A percentile compares a stretch with the other conserved stretches of the same genome.
These are phyloP conservation scores for Pipa parva DNA, from an alignment of 2,113 vertebrate genomes.

Conservation along the genomic window DNA sequence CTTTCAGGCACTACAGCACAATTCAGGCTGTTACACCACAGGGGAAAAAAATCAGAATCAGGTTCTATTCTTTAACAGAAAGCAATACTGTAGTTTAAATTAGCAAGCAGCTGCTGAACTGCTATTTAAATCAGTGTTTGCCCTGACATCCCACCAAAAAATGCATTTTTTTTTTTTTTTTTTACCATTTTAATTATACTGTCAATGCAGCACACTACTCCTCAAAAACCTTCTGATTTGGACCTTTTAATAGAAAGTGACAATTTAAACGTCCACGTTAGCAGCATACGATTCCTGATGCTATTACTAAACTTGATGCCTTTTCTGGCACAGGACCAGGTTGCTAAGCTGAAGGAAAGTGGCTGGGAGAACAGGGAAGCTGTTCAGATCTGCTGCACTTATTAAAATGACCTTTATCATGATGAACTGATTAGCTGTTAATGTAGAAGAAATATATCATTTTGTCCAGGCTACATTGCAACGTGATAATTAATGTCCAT, in stretches of 20 bases:
- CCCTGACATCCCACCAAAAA: slow-evolving; percentile 67
- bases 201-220: slow-evolving; percentile 61
- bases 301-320: slow-evolving; percentile 61
- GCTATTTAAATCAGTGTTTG: slow-evolving; percentile 65
- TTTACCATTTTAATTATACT: slow-evolving; percentile 64
- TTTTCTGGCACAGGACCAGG: slow-evolving; percentile 63
- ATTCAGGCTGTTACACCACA: slow-evolving; percentile 52
- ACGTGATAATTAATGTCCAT: slow-evolving; percentile 3
- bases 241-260: slow-evolving; percentile 76
- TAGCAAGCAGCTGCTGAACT: slow-evolving; percentile 64
- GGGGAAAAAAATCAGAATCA: slow-evolving; percentile 47
- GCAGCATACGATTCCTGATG: slow-evolving; percentile 65
- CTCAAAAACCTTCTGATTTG: slow-evolving; percentile 63
- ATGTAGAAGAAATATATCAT: slow-evolving; percentile 26
- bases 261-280: slow-evolving; percentile 66
- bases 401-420: slow-evolving; percentile 50
- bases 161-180: slow-evolving; percentile 51
- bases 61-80: slow-evolving; percentile 66
- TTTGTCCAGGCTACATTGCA: slow-evolving; percentile 39
- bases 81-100: slow-evolving; percentile 75
- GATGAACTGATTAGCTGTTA: slow-evolving; percentile 47
- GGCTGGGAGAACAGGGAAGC: slow-evolving; percentile 51
- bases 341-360: slow-evolving; percentile 56
- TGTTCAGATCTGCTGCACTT: slow-evolving; percentile 58
- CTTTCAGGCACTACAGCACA: slow-evolving; percentile 50